A percentile compares a stretch with the other conserved stretches of the same genome.
These are phyloP conservation scores for Macrobrachium rosenbergii DNA, from an alignment of 1,140 invertebrate species.

Conservation along the genomic window DNA sequence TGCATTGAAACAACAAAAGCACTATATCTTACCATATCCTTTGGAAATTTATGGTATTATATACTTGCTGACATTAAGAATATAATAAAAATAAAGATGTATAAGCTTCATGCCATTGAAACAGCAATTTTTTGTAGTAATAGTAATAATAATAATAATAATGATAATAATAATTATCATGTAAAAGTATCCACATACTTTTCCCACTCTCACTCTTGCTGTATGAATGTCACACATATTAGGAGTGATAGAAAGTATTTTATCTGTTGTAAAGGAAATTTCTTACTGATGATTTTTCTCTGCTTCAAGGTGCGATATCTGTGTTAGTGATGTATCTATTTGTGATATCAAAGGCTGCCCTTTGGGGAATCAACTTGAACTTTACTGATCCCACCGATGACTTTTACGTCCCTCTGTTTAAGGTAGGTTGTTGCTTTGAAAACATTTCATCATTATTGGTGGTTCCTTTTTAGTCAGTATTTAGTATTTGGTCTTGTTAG, in stretches of 20 bases:
- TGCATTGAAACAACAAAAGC: too few species aligned
- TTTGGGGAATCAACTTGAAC: conserved; percentile 53
- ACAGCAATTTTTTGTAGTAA: too few species aligned
- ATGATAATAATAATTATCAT: too few species aligned
- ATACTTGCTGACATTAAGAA: too few species aligned
- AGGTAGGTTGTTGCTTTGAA: conserved; percentile 21
- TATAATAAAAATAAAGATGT: too few species aligned
- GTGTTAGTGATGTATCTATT: conserved; percentile 52
- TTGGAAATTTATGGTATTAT: too few species aligned
- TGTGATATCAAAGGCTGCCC: conserved; percentile 40
- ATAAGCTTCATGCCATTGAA: too few species aligned
- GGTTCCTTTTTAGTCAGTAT: not conserved
- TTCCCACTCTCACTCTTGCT: too few species aligned
- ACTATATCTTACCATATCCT: too few species aligned
- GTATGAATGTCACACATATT: not conserved
- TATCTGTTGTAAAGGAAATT: not conserved
- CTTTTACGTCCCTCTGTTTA: conserved; percentile 51
- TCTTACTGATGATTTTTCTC: not conserved
- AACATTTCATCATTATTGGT: not conserved
- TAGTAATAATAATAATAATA: too few species aligned
- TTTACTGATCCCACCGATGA: conserved; percentile 18
- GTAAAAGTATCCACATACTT: too few species aligned
- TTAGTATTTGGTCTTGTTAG: not conserved
- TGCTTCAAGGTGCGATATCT: conserved; percentile 39
- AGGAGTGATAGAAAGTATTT: not conserved